Conservation (phyloP, 2,113 vertebrate species). For the Mirounga angustirostris region DNA sequence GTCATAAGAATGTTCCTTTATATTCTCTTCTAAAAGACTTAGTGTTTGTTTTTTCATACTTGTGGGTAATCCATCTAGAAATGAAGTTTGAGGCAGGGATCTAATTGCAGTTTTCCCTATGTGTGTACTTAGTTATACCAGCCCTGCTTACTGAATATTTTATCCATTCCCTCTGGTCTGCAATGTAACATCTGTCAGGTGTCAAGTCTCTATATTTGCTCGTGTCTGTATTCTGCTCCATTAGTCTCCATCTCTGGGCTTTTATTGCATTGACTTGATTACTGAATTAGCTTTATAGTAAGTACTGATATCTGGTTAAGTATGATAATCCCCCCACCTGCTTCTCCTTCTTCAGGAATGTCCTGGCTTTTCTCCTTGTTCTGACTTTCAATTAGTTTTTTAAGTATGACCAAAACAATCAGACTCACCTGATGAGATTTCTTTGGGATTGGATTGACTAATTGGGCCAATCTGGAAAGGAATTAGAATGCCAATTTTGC, state of each 20-base stretch:
- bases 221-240: not conserved
- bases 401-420: not conserved
- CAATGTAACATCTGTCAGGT: not conserved
- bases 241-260: not conserved
- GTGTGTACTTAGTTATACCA: not conserved
- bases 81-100: not conserved
- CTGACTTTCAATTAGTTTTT: not conserved
- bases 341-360: not conserved
- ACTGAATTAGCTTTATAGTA: not conserved
- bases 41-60: not conserved
- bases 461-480: not conserved
- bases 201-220: not conserved
- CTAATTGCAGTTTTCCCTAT: too few relatives aligned
- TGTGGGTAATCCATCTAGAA: not conserved
- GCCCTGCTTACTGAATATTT: not conserved
- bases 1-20: not conserved
- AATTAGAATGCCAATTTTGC: not conserved
- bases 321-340: too few relatives aligned
- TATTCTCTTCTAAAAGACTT: not conserved
- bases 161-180: not conserved
- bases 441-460: not conserved
- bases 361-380: not conserved
- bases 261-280: not conserved
- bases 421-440: not conserved
- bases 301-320: not conserved